Evolutionary conservation across 2,797 vertebrate genomes (phyloP), one percentile per base, ranked within the genome.

Genomic region (Anableps anableps): DNA sequence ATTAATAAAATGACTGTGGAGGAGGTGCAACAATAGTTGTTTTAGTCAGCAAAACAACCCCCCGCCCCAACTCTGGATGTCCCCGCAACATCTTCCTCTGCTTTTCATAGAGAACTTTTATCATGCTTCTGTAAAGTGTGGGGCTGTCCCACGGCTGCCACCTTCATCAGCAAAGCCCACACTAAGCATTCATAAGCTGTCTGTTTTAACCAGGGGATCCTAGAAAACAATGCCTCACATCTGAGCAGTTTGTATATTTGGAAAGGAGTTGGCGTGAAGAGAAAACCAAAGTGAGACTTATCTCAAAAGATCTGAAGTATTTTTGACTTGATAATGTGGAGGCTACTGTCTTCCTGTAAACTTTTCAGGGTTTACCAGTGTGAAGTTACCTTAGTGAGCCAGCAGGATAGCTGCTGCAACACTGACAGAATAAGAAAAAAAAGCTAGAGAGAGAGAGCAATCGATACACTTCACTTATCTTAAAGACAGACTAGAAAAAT

Each of bases 21-120:
- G 86, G 89, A 86, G 75, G 66, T 38, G 83, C 64, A 84, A 88
- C 83, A 85, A 85, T 83, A 74, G 72, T 75, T 85, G 62, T 88
- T 85, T 91, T 80, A 91, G 82, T 92, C 88, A 92, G 87, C 81
- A 88, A 88, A 89, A 87, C 83, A 78, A 72, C 75, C 75, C 80
- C 80, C 6, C 82, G 41, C 80, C 75, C 74, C 78, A 66, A 5
- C 29, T 81, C 78, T 89, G 87, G 82, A 90, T 86, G 78, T 89
- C 90, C 89, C 90, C 84, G 43, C 51, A 58, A 3, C 81, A 79
- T 64, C 88, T 85, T 76, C 83, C 75, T 5, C 78, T 72, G 48
- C 72, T 80, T 88, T 84, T 91, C 72, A 82, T 48, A 47, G 53
- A 5, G 5, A 50, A n/a, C 26, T 64, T 89, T 88, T 78, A 53